A percentile compares a stretch with the other conserved stretches of the same genome.
phyloP scores from a whole-genome alignment of 2,113 vertebrate species.

The Scartelaos histophorus region DNA sequence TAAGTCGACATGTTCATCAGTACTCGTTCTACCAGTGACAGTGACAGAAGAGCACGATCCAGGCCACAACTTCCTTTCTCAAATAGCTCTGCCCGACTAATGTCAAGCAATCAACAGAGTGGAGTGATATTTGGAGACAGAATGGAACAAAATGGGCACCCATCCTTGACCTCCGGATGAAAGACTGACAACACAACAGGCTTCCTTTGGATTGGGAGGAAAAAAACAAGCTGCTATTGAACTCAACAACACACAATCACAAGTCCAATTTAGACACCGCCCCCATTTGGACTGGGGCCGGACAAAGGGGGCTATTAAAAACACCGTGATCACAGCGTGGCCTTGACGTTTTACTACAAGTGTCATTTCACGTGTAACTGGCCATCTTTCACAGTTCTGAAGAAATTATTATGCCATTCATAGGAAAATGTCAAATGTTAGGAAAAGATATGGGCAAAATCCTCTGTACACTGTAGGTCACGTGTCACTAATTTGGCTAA shows the following conservation, averaged over 20 bases:
- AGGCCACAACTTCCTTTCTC: constrained; percentile 17
- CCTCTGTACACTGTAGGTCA: neutral
- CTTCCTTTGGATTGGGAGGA: constrained; percentile 41
- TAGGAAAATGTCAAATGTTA: neutral
- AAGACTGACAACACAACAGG: constrained; percentile 47
- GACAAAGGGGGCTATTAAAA: constrained; percentile 31
- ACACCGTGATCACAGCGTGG: constrained; percentile 18
- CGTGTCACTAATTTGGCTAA: neutral
- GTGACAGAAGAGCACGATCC: constrained; percentile 22
- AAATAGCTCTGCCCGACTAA: constrained; percentile 33
- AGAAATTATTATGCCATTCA: neutral
- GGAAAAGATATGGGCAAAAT: neutral
- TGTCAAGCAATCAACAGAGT: constrained; percentile 47
- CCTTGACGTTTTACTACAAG: constrained; percentile 8
- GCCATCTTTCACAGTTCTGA: neutral
- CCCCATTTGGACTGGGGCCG: constrained; percentile 23
- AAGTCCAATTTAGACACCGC: neutral
- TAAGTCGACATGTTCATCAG: too few relatives aligned
- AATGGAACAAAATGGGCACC: constrained; percentile 30
- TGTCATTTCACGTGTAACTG: neutral
- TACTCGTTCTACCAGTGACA: constrained; percentile 7
- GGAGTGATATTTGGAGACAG: constrained; percentile 46
- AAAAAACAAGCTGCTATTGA: constrained; percentile 41
- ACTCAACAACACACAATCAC: constrained; percentile 34
- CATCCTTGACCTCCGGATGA: constrained; percentile 62